These are phyloP conservation scores for Limonius californicus DNA, from an alignment of 1,140 invertebrate genomes.

Conservation along the genomic window DNA sequence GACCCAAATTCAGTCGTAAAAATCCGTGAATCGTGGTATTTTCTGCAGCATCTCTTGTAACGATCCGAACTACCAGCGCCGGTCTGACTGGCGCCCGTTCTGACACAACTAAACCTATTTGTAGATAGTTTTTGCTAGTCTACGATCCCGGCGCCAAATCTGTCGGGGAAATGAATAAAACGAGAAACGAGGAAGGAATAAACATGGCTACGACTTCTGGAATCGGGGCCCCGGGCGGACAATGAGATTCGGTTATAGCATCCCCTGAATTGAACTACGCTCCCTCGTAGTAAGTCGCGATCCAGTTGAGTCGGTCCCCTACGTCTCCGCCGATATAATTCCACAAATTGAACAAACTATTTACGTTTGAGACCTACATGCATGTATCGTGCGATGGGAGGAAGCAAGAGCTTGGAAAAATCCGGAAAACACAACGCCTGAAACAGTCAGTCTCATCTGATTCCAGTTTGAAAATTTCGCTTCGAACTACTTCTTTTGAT, in stretches of 20 bases:
- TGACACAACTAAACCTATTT: slow-evolving; percentile 16
- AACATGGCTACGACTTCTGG: slow-evolving; percentile 7
- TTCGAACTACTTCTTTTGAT: no score
- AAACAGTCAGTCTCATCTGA: no score
- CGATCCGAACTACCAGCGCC: slow-evolving; percentile 18
- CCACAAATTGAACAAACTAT: slow-evolving; percentile 7
- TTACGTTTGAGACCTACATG: not conserved
- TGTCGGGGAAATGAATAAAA: slow-evolving; percentile 15
- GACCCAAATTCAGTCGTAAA: slow-evolving; percentile 9
- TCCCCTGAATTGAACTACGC: slow-evolving; percentile 31
- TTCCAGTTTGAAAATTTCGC: no score
- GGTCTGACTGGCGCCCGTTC: slow-evolving; percentile 18
- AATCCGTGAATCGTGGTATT: not conserved
- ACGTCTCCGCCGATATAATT: not conserved
- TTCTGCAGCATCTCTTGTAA: slow-evolving; percentile 2
- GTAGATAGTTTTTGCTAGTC: slow-evolving; percentile 19
- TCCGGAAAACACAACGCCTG: no score
- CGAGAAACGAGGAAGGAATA: slow-evolving; percentile 4
- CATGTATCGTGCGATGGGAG: not conserved
- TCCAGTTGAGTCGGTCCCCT: slow-evolving; percentile 7
- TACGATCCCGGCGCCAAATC: slow-evolving; percentile 18
- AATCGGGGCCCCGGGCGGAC: slow-evolving; percentile 14
- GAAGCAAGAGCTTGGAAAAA: no score
- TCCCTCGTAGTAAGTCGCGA: slow-evolving; percentile 9
- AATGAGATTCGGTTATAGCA: slow-evolving; percentile 29